Evolutionary conservation across 1,140 invertebrate genomes (phyloP), one percentile per base, ranked within the genome.

Genomic region (Polypedilum pembai): DNA sequence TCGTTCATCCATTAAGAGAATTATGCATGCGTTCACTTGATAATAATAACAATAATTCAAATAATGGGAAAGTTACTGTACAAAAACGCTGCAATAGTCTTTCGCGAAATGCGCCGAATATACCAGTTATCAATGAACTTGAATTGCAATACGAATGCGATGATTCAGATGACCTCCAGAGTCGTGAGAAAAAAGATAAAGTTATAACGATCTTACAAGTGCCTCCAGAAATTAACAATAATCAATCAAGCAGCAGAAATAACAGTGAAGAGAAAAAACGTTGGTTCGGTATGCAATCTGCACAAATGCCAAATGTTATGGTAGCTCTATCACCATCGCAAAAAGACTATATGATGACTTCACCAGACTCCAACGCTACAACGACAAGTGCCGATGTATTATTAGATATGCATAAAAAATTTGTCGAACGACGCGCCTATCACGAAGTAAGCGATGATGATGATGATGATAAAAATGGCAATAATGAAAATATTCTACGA

Each of bases 321-420:
- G 83, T 91, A 0, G 91, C 89, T 79, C 81, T 92, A 8, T 92
- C 90, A 0, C 91, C 91, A 0, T 88, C 87, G 0, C 90, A 92
- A 78, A 88, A 87, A 77, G 83, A 85, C 73, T 78, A 85, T 33
- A 82, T 86, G 10, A 79, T 76, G 84, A 83, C 75, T 82, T 80
- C 77, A 84, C 82, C 18, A 83, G 83, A 73, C 81, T 81, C 5
- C 79, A 56, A 56, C n/a, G n/a, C 12, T 15, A 56, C 45, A 0
- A 83, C 12, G 78, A 83, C 0, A 77, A 83, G 80, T 41, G 85
- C 84, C 0, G 87, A 87, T 77, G 85, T 87, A 75, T 80, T 91
- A 56, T 80, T 90, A 12, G 88, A 91, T 76, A 85, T 89, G 45
- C 89, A 91, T 77, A 84, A 83, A 56, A 91, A 91, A 78, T 90